These are phyloP conservation scores for Austrofundulus limnaeus DNA, from an alignment of 2,113 vertebrate genomes.

Conservation along the genomic window DNA sequence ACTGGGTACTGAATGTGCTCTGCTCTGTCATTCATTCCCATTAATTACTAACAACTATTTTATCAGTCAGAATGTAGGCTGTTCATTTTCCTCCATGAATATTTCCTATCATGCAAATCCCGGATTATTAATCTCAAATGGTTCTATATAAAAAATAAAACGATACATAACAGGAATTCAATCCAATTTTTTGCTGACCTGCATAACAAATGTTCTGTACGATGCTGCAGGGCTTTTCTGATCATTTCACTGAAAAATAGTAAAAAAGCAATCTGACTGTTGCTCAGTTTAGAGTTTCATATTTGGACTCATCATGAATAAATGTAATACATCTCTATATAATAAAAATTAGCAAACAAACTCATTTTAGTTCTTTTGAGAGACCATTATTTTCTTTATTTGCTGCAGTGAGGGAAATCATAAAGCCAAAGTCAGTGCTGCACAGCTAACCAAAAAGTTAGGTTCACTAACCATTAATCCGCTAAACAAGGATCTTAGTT, in stretches of 20 bases:
- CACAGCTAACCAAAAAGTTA: no score
- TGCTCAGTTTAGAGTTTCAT: no score
- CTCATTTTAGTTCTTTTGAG: no score
- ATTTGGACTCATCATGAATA: no score
- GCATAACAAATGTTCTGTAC: constrained; percentile 13
- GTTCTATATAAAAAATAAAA: constrained; percentile 38
- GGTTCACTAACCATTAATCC: no score
- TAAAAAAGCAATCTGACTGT: no score
- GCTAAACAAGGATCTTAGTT: no score
- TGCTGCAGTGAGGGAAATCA: no score
- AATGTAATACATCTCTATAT: no score
- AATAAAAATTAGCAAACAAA: no score
- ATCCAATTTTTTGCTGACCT: constrained; percentile 63
- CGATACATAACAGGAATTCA: constrained; percentile 50
- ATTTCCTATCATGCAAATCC: not conserved
- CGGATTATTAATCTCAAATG: constrained; percentile 34
- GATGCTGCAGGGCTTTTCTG: not conserved
- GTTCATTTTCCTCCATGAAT: not conserved
- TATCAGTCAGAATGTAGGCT: not conserved
- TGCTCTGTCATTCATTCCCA: constrained; percentile 6
- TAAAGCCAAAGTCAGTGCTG: no score
- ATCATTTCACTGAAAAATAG: not conserved
- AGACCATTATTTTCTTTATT: no score
- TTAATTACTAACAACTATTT: constrained; percentile 35
- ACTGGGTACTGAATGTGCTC: constrained; percentile 18